Base-by-base conservation (phyloP, 2,113 vertebrate species). In the Ictidomys tridecemlineatus region DNA sequence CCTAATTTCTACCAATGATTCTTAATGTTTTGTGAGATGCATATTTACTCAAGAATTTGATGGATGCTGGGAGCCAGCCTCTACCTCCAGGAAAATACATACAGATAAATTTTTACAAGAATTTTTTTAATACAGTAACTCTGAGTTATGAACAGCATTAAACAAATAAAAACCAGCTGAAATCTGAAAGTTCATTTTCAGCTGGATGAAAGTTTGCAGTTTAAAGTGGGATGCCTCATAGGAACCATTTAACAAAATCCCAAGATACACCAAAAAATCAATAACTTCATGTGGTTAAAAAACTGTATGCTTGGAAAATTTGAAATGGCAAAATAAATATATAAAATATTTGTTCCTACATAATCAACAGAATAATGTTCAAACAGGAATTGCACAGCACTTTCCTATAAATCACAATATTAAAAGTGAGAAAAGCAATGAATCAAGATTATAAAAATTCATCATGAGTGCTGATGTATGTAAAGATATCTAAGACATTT, bases 401-500 rank as follows among this genome's bases (percentile, higher is more conserved):
- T 20, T 67, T 8, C 3, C 13, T n/a, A 74, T 80, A 93, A 96
- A 90, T 30, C 45, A 79, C 10, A 90, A 65, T 74, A 80, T 73
- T 48, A 56, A 91, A 86, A 67, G 24, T 24, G 10, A 80, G 17
- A 22, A 89, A 42, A 58, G 42, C 13, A 63, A n/a, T 65, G 22
- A 73, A 74, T 30, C 16, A 93, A 93, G 12, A 61, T 51, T 93
- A 56, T 39, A 84, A 73, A 92, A 93, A 51, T 63, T 77, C 51
- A 89, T 69, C 72, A 53, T 42, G 24, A 85, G 72, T n/a, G 10
- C 51, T 77, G 14, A 63, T 53, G 2, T 48, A 61, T 76, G 61
- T 61, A 70, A 39, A 84, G 37, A 89, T n/a, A 93, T 2, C 11
- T 58, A 51, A 9, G 37, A 61, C 45, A 56, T 65, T 90, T 79